A percentile compares a stretch with the other conserved stretches of the same genome.
Conservation (phyloP, 2,113 vertebrate genomes). For the human (Homo sapiens) region GRCh38 chr7:21912501-21913000, state of each 20-base stretch:
- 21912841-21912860: not conserved
- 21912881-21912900: not conserved
- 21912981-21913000: not conserved
- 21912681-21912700: not conserved
- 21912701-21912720: rapidly evolving
- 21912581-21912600: not conserved
- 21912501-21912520: rapidly evolving
- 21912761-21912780: too few species aligned
- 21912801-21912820: not conserved
- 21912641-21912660: not conserved
- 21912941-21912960: not conserved
- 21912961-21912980: constrained; percentile 11
- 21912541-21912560: not conserved
- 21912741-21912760: not conserved
- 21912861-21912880: not conserved
- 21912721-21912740: rapidly evolving
- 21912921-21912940: not conserved
- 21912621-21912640: not conserved
- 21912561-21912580: rapidly evolving
- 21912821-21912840: too few species aligned
- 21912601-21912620: rapidly evolving
- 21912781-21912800: not conserved
- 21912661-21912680: rapidly evolving
- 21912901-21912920: not conserved
- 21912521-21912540: not conserved